Evolutionary conservation across 2,888 invertebrate species (phyloP).

Genomic region (Bombylius major): DNA sequence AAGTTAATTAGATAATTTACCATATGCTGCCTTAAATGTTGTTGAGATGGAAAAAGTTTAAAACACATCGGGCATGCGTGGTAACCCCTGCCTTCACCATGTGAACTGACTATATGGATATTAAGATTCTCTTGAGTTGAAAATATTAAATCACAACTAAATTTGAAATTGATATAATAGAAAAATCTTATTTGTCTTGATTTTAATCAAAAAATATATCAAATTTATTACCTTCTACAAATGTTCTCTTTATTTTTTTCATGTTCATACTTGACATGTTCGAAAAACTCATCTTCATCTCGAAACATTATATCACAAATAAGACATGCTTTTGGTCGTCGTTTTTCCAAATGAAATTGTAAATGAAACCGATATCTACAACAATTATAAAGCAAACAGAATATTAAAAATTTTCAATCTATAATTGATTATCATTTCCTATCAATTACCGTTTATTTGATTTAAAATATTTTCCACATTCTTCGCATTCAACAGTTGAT

Average conservation of each 20-base stretch:
- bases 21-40: constrained; percentile 9
- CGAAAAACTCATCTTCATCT: constrained; percentile 28
- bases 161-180: neutral
- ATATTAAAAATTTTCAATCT: neutral
- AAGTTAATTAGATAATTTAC: neutral
- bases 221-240: constrained; percentile 20
- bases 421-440: no score
- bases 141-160: constrained; percentile 29
- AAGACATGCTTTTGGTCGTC: constrained; percentile 28
- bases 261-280: constrained; percentile 29
- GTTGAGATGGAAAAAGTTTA: constrained; percentile 16
- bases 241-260: constrained; percentile 21
- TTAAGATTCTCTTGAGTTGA: constrained; percentile 15
- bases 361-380: constrained; percentile 30
- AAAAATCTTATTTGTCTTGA: neutral
- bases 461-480: constrained; percentile 25
- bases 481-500: constrained; percentile 20
- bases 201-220: neutral
- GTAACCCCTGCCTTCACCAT: constrained; percentile 15
- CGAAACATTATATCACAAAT: constrained; percentile 25
- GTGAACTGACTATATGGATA: constrained; percentile 19
- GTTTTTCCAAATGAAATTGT: constrained; percentile 30
- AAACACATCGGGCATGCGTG: constrained; percentile 17
- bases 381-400: neutral
- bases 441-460: constrained; percentile 28